A percentile compares a stretch with the other conserved stretches of the same genome.
Evolutionary conservation across 2,888 invertebrate genomes (phyloP).

Genomic region (Tanypteryx hageni): DNA sequence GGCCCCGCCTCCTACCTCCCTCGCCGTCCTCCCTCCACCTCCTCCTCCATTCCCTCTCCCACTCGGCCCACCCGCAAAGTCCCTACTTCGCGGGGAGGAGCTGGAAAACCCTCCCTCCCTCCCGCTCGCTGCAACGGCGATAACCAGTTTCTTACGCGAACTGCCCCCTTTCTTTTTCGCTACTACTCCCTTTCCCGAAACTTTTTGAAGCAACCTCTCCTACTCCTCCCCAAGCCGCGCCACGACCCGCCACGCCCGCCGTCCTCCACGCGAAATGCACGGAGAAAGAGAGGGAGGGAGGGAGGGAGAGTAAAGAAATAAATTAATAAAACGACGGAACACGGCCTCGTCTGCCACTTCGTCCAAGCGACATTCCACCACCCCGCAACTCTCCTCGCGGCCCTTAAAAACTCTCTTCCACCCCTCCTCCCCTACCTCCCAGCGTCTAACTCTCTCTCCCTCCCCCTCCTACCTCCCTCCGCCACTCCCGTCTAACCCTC

Average conservation of each 20-base stretch:
- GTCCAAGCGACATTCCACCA: constrained; percentile 1
- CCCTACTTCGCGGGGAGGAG: background rate
- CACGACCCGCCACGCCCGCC: background rate
- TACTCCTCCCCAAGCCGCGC: background rate
- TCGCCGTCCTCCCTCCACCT: no score
- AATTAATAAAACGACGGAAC: constrained; percentile 25
- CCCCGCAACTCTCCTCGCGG: no score
- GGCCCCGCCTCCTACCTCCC: background rate
- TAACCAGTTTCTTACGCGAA: constrained; percentile 59
- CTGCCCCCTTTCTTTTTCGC: background rate
- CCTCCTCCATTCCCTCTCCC: background rate
- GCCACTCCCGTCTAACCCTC: background rate
- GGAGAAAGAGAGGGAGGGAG: no score
- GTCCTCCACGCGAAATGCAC: background rate
- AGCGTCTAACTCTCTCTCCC: no score
- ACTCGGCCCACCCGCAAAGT: constrained; percentile 20
- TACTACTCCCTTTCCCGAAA: constrained; percentile 11
- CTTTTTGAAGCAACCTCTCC: background rate
- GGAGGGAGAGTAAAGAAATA: background rate
- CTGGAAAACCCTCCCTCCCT: background rate
- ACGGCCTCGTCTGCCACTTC: background rate
- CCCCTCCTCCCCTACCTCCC: no score
- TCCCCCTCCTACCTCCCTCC: no score
- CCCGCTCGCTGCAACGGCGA: constrained; percentile 8
- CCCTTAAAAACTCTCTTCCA: no score